These are phyloP conservation scores for Dusona sp. DNA, from an alignment of 2,888 invertebrate genomes.

Conservation along the genomic window DNA sequence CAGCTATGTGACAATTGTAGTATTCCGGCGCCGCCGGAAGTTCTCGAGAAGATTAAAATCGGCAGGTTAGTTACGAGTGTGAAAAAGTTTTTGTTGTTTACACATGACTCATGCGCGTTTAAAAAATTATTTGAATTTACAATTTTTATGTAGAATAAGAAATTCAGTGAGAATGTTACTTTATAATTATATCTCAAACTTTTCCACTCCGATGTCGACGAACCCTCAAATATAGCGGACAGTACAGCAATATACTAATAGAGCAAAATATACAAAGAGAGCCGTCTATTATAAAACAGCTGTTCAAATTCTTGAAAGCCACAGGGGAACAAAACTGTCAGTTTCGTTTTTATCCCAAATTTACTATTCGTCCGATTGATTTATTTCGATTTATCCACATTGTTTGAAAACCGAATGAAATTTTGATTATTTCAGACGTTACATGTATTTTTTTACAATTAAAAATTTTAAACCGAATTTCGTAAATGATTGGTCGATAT, in stretches of 20 bases:
- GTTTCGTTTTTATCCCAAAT: not conserved
- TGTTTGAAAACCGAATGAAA: not conserved
- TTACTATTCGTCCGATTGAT: not conserved
- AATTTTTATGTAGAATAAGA: not conserved
- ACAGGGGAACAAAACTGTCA: not conserved
- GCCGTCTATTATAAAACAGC: not conserved
- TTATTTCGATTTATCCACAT: not conserved
- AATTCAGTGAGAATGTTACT: not conserved
- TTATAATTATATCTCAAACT: not conserved
- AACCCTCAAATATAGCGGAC: not conserved
- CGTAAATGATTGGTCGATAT: not conserved
- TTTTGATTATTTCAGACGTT: not conserved
- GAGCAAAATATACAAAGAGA: not conserved
- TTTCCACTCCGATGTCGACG: not conserved
- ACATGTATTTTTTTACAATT: not conserved
- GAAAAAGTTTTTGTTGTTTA: constrained; percentile 27
- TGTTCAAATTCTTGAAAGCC: not conserved
- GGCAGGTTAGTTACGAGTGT: constrained; percentile 75
- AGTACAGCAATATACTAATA: not conserved
- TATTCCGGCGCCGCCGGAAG: constrained; percentile 75
- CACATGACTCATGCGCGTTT: not conserved
- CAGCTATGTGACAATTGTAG: constrained; percentile 78
- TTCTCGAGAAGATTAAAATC: constrained; percentile 76
- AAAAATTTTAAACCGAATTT: not conserved
- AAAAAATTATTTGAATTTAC: not conserved